These are phyloP conservation scores for Bombus confusus DNA, from an alignment of 1,140 invertebrate species.

Conservation along the genomic window DNA sequence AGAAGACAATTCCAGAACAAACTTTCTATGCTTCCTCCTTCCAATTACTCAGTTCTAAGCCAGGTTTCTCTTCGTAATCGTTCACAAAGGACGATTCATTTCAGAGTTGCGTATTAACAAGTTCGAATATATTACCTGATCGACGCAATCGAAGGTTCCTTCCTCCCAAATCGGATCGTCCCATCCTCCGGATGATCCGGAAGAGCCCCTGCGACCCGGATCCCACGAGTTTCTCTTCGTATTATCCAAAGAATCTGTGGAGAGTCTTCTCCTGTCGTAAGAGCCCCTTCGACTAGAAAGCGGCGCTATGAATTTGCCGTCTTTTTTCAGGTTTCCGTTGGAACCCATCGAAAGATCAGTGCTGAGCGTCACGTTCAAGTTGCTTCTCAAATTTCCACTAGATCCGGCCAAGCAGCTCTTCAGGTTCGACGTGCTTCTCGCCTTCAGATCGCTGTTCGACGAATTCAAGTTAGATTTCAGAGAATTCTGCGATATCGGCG, in stretches of 20 bases:
- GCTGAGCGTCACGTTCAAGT: conserved; percentile 78
- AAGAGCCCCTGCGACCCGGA: conserved; percentile 84
- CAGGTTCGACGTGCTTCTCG: conserved; percentile 69
- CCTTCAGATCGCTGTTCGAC: conserved; percentile 55
- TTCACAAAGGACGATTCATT: too few species aligned
- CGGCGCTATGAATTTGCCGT: conserved; percentile 59
- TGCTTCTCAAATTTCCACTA: conserved; percentile 74
- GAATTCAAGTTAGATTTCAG: conserved; percentile 44
- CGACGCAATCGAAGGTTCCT: conserved; percentile 46
- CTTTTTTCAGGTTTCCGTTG: conserved; percentile 74
- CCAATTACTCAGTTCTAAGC: too few species aligned
- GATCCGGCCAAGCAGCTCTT: conserved; percentile 78
- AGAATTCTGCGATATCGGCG: conserved; percentile 62
- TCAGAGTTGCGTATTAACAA: not conserved
- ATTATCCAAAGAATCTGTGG: conserved; percentile 88
- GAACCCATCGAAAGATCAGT: conserved; percentile 77
- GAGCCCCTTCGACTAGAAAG: conserved; percentile 80
- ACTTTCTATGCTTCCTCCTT: not conserved
- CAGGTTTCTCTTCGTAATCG: not conserved
- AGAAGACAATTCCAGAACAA: not conserved
- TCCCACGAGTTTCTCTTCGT: conserved; percentile 87
- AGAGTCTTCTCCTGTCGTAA: conserved; percentile 85
- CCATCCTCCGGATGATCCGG: conserved; percentile 83
- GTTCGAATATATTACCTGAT: conserved; percentile 48
- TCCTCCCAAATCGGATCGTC: conserved; percentile 84